Conservation (phyloP, 2,888 invertebrate genomes). For the Agrochola lychnidis region DNA sequence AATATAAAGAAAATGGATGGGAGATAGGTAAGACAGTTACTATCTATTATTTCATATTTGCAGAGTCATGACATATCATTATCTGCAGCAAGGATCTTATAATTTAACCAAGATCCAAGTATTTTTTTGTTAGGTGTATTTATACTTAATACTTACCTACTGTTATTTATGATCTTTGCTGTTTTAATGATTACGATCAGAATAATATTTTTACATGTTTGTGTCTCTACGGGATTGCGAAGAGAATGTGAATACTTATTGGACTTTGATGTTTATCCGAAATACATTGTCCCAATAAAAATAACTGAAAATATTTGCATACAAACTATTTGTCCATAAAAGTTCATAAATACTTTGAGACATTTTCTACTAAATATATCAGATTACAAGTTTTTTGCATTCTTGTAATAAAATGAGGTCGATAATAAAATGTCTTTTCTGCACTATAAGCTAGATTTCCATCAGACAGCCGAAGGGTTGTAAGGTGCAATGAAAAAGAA, state of each 20-base stretch:
- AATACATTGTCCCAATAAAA: conserved; percentile 9
- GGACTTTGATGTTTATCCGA: conserved; percentile 6
- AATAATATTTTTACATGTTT: too few species aligned
- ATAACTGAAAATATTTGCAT: neutral
- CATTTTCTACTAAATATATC: conserved; percentile 6
- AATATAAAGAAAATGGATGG: neutral
- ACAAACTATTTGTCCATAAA: neutral
- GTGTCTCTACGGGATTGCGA: neutral
- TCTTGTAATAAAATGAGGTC: conserved; percentile 19
- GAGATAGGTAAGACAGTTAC: neutral
- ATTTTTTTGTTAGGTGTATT: neutral
- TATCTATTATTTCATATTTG: conserved; percentile 16
- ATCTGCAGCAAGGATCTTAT: neutral
- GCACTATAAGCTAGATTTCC: conserved; percentile 32
- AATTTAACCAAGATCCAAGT: conserved; percentile 6
- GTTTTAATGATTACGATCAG: conserved; percentile 17
- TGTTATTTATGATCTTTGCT: conserved; percentile 19
- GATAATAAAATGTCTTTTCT: conserved; percentile 44
- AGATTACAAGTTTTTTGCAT: conserved; percentile 24
- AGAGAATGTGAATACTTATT: neutral
- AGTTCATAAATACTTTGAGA: neutral
- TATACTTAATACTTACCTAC: neutral
- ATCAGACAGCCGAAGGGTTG: conserved; percentile 48
- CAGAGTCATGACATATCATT: neutral
- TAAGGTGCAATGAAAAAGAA: conserved; percentile 23